Conservation (phyloP, 2,888 invertebrate genomes). For the Hypercompe scribonia region DNA sequence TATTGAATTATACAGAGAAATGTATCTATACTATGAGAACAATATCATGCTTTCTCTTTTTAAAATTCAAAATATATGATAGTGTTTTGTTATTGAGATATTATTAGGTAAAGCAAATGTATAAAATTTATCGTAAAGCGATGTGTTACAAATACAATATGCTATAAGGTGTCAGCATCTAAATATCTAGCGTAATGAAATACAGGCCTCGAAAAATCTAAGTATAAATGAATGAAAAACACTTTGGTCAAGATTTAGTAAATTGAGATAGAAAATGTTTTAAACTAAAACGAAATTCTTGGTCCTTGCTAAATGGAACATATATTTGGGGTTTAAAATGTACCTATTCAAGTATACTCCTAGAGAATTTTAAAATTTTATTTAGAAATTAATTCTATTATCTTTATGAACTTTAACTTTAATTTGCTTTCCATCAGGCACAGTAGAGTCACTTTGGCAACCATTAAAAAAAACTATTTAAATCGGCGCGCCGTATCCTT, state of each 20-base stretch:
- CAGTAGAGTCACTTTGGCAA: too few relatives aligned
- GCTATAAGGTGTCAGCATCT: slow-evolving; percentile 64
- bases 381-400: slow-evolving; percentile 59
- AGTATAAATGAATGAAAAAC: slow-evolving; percentile 69
- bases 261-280: slow-evolving; percentile 60
- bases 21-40: slow-evolving; percentile 60
- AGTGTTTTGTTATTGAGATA: slow-evolving; percentile 60
- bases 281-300: slow-evolving; percentile 60
- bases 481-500: slow-evolving; percentile 38
- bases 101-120: slow-evolving; percentile 70
- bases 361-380: slow-evolving; percentile 56
- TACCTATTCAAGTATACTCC: slow-evolving; percentile 54
- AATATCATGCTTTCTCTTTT: slow-evolving; percentile 49
- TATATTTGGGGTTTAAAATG: slow-evolving; percentile 56
- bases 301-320: slow-evolving; percentile 74
- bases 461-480: too few relatives aligned
- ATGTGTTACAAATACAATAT: slow-evolving; percentile 65
- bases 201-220: slow-evolving; percentile 74
- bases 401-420: slow-evolving; percentile 54
- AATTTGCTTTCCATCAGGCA: too few relatives aligned
- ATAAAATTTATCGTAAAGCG: slow-evolving; percentile 70
- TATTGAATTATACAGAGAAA: slow-evolving; percentile 65
- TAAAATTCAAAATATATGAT: slow-evolving; percentile 48
- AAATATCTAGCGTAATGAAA: slow-evolving; percentile 68
- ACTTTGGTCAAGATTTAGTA: slow-evolving; percentile 72